Percentiles rank a stretch among this genome's conserved stretches.
These are phyloP conservation scores for Caerostris darwini DNA, from an alignment of 1,140 invertebrate species.

Conservation along the genomic window DNA sequence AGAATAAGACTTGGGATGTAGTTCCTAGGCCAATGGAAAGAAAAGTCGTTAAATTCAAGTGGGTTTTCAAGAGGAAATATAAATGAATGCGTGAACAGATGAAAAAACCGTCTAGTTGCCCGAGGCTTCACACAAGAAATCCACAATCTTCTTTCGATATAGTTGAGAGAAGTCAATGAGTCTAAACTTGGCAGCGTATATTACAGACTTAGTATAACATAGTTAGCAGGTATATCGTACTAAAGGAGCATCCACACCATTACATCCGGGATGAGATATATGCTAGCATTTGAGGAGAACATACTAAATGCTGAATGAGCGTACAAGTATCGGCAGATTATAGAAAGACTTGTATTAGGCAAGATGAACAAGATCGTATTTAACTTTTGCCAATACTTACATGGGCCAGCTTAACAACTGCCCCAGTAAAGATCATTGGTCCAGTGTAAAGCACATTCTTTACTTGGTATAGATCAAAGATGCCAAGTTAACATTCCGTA, in stretches of 20 bases:
- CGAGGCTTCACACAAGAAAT: not conserved
- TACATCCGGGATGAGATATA: constrained; percentile 10
- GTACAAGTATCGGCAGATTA: not conserved
- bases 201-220: not conserved
- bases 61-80: constrained; percentile 70
- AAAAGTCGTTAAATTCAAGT: constrained; percentile 63
- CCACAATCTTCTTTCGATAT: not conserved
- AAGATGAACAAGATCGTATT: not conserved
- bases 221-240: not conserved
- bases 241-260: not conserved
- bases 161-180: not conserved
- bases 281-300: not conserved
- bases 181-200: not conserved
- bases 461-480: not conserved
- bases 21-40: not conserved
- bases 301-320: not conserved
- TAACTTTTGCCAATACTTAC: constrained; percentile 7
- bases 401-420: constrained; percentile 2
- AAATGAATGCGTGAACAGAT: constrained; percentile 65
- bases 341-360: constrained; percentile 3
- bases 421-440: constrained; percentile 21
- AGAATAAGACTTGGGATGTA: constrained; percentile 50
- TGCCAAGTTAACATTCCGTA: not conserved
- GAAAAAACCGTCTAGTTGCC: constrained; percentile 62
- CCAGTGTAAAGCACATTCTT: not conserved